A percentile compares a stretch with the other conserved stretches of the same genome.
Conservation (phyloP, 2,888 invertebrate genomes). For the Synanthedon andrenaeformis region DNA sequence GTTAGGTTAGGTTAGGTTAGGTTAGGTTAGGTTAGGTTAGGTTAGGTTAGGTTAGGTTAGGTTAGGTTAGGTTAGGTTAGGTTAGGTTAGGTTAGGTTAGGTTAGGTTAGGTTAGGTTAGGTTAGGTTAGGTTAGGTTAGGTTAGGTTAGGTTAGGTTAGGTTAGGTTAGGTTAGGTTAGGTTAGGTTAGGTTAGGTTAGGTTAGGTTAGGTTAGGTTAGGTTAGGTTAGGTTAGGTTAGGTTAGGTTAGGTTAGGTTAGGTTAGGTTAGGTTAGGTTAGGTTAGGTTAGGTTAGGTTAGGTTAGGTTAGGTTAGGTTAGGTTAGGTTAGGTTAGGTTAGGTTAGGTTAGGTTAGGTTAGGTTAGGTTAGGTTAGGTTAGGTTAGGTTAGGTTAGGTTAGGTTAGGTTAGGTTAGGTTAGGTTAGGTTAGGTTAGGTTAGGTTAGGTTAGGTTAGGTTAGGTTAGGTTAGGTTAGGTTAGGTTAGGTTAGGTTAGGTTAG, state of each 20-base stretch:
- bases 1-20: slow-evolving; percentile 5
- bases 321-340: slow-evolving; percentile 4
- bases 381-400: background rate
- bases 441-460: no score
- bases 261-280: slow-evolving; percentile 4
- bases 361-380: slow-evolving; percentile 3
- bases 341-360: slow-evolving; percentile 6
- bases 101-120: slow-evolving; percentile 5
- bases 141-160: slow-evolving; percentile 5
- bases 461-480: no score
- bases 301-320: slow-evolving; percentile 5
- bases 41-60: slow-evolving; percentile 3
- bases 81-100: slow-evolving; percentile 5
- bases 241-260: slow-evolving; percentile 6
- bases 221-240: slow-evolving; percentile 5
- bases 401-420: slow-evolving; percentile 2
- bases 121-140: slow-evolving; percentile 6
- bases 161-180: slow-evolving; percentile 5
- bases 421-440: no score
- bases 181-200: slow-evolving; percentile 5
- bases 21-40: slow-evolving; percentile 3
- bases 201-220: slow-evolving; percentile 4
- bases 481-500: no score
- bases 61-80: slow-evolving; percentile 4
- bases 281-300: slow-evolving; percentile 3